Percentiles rank a stretch among this genome's conserved stretches.
Conservation (phyloP, 1,140 invertebrate species). For the Ectropis grisescens region DNA sequence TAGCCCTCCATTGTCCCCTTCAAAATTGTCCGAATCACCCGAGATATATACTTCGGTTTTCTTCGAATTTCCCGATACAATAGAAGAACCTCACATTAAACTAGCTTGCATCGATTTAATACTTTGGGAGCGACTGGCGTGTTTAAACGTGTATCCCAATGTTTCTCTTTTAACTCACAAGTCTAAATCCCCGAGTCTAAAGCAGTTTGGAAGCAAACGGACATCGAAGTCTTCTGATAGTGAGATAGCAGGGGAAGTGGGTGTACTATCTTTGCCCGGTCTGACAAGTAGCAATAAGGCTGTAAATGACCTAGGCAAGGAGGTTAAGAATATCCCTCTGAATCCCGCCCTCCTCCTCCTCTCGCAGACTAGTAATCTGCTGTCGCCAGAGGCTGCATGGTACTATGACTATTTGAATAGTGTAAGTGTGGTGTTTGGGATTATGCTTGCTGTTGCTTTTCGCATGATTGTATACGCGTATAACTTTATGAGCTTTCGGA, state of each 20-base stretch:
- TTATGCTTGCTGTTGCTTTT: slow-evolving; percentile 19
- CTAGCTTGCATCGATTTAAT: slow-evolving; percentile 57
- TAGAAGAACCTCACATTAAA: slow-evolving; percentile 21
- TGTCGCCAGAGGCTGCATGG: slow-evolving; percentile 51
- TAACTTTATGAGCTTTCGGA: too few relatives aligned
- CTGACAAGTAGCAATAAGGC: slow-evolving; percentile 37
- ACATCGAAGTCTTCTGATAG: slow-evolving; percentile 21
- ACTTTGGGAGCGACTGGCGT: slow-evolving; percentile 54
- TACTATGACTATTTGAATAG: slow-evolving; percentile 60
- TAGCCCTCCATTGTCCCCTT: slow-evolving; percentile 24
- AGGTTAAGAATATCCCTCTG: slow-evolving; percentile 41
- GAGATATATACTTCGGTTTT: slow-evolving; percentile 54
- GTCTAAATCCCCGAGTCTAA: slow-evolving; percentile 41
- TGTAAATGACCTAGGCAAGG: slow-evolving; percentile 41
- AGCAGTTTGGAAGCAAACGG: slow-evolving; percentile 27
- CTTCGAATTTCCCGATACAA: slow-evolving; percentile 37
- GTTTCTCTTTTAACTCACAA: slow-evolving; percentile 32
- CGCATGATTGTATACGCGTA: too few relatives aligned
- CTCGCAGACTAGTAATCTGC: slow-evolving; percentile 39
- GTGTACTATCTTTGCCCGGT: slow-evolving; percentile 42
- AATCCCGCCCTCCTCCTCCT: slow-evolving; percentile 40
- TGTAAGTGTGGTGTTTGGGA: slow-evolving; percentile 51
- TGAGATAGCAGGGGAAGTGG: slow-evolving; percentile 34
- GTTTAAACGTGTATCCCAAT: slow-evolving; percentile 40
- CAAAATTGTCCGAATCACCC: slow-evolving; percentile 29